phyloP scores from a whole-genome alignment of 2,888 invertebrate species.

The Papilio elwesi region DNA sequence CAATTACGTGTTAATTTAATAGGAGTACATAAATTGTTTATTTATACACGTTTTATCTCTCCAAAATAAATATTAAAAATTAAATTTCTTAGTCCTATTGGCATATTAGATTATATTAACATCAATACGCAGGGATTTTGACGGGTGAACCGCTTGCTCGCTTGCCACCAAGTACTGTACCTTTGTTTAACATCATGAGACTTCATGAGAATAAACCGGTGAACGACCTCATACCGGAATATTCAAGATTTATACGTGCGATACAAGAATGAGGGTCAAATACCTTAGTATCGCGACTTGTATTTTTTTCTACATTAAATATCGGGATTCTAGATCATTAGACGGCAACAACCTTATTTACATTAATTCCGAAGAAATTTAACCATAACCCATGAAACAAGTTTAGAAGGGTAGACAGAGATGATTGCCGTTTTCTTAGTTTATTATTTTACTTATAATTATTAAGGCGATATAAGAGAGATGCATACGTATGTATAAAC shows the following conservation, averaged over 20 bases:
- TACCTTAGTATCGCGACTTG: not conserved
- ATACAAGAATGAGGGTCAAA: constrained; percentile 17
- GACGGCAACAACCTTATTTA: constrained; percentile 3
- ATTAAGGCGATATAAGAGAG: not conserved
- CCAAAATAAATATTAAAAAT: too few relatives aligned
- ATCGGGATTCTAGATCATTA: not conserved
- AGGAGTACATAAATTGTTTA: too few relatives aligned
- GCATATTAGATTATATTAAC: too few relatives aligned
- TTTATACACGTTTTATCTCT: too few relatives aligned
- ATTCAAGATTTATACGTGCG: constrained; percentile 1
- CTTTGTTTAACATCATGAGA: not conserved
- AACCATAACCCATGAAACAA: not conserved
- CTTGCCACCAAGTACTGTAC: too few relatives aligned
- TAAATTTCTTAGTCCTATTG: too few relatives aligned
- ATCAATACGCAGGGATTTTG: too few relatives aligned
- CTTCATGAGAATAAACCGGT: not conserved
- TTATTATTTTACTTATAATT: not conserved
- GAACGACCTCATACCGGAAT: constrained; percentile 2
- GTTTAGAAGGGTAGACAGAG: not conserved
- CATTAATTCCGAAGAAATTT: constrained; percentile 3
- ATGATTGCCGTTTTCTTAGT: not conserved
- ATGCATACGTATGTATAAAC: too few relatives aligned
- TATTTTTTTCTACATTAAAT: not conserved
- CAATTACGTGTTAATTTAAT: too few relatives aligned
- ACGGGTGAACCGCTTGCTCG: too few relatives aligned